Base-by-base conservation (phyloP, 2,113 vertebrate genomes). In the Aramus guarauna region DNA sequence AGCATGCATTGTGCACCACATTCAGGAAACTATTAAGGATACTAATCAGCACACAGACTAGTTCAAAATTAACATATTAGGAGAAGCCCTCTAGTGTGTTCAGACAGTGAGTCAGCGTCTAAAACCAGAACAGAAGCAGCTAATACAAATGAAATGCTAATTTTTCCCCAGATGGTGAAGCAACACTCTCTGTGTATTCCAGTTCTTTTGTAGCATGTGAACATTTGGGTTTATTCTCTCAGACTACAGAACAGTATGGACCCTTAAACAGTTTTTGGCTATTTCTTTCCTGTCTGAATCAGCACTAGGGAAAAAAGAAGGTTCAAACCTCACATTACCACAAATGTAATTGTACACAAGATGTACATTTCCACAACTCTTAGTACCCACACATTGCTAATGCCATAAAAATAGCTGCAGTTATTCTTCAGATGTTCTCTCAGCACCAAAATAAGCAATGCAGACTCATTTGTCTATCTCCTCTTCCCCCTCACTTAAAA, bases 101-200 rank as follows among this genome's bases (percentile, higher is more conserved):
- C 89, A 94, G 94, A 92, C 94, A 96, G 90, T 96, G 96, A 97
- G 96, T 98, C 97, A 97, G 97, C 96, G 88, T 95, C 95, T 92
- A 85, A 97, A 97, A 87, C 80, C 95, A 96, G 96, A 96, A 96
- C 87, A 97, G 90, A 93, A 97, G 97, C 95, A 97, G 97, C 97
- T 98, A 97, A 96, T 93, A 95, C 90, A 98, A 98, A 97, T 29
- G 77, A 97, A 97, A 98, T 96, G 94, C 94, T 98, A 97, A 97
- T 98, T 98, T 95, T 92, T 55, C 69, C 79, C 95, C 92, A 96
- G 95, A 98, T 96, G 95, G 96, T 91, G 88, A 97, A 97, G 95
- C 88, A 94, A 78, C 67, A 95, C 52, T 76, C 94, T 90, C 83
- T 84, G 47, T 85, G 79, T 62, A 93, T 92, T 97, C 88, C 90